Conservation (phyloP, 2,113 vertebrate genomes). For the Calyptomena viridis region DNA sequence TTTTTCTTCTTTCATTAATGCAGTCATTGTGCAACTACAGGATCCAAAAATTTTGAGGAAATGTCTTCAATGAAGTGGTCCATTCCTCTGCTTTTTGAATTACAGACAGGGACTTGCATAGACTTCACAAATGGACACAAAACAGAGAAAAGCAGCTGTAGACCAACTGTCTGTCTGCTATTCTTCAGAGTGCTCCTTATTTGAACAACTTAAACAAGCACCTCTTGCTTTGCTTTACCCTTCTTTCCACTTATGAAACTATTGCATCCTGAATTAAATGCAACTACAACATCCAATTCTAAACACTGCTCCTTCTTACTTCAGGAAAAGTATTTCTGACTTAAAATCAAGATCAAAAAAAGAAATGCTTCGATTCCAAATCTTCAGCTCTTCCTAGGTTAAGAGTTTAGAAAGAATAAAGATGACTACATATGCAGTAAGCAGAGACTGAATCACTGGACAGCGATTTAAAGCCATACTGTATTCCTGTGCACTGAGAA, state of each 20-base stretch:
- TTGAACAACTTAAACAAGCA: not conserved
- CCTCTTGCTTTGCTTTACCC: not conserved
- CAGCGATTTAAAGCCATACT: not conserved
- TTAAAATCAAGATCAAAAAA: not conserved
- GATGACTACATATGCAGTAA: not conserved
- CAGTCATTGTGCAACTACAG: not conserved
- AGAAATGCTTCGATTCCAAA: not conserved
- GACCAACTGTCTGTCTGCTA: not conserved
- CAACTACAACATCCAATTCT: not conserved
- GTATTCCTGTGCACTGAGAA: not conserved
- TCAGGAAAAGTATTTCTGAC: not conserved
- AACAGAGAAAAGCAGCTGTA: not conserved
- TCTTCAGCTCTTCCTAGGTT: not conserved
- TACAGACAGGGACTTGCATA: not conserved
- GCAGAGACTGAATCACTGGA: not conserved
- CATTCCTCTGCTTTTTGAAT: not conserved
- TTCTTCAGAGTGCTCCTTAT: not conserved
- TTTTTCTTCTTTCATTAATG: not conserved
- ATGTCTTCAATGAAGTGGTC: not conserved
- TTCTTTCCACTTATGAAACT: not conserved
- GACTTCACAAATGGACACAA: not conserved
- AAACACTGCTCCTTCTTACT: not conserved
- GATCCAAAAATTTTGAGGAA: not conserved
- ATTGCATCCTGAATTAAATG: not conserved
- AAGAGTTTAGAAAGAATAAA: not conserved